phyloP scores from a whole-genome alignment of 1,140 invertebrate species.

The Triops cancriformis region DNA sequence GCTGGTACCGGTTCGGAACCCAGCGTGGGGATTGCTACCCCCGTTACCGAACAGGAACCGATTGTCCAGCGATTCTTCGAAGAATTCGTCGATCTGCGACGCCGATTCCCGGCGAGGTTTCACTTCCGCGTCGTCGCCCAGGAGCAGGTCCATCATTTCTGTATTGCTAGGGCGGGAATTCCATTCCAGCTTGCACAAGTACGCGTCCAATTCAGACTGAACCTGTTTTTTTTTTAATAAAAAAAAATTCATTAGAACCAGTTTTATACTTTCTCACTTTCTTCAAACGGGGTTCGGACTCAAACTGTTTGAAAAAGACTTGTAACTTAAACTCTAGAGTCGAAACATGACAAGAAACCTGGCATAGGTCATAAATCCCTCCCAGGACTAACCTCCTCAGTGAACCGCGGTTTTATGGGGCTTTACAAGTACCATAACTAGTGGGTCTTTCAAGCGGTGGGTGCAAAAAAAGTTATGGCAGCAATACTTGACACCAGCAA shows the following conservation, averaged over 20 bases:
- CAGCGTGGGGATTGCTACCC: slow-evolving; percentile 31
- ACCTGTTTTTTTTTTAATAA: neutral
- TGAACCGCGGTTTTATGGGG: neutral
- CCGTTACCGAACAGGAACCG: neutral
- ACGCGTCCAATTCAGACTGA: neutral
- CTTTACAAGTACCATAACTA: neutral
- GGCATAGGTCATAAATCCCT: neutral
- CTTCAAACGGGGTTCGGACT: too few relatives aligned
- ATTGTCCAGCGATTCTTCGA: slow-evolving; percentile 41
- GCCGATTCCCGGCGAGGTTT: slow-evolving; percentile 52
- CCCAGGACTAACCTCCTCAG: neutral
- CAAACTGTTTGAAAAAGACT: neutral
- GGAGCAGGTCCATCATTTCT: neutral
- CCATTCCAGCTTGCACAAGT: slow-evolving; percentile 6
- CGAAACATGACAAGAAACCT: neutral
- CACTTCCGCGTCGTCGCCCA: neutral
- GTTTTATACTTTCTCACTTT: too few relatives aligned
- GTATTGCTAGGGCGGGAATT: neutral
- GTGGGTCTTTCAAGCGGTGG: neutral
- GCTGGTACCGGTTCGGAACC: slow-evolving; percentile 38
- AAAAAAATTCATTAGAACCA: too few relatives aligned
- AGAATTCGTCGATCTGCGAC: slow-evolving; percentile 59
- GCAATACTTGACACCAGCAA: slow-evolving; percentile 9
- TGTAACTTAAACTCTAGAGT: neutral
- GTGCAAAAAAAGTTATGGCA: slow-evolving; percentile 6